Base-by-base conservation (phyloP, 2,797 vertebrate genomes). In the Picus viridis region DNA sequence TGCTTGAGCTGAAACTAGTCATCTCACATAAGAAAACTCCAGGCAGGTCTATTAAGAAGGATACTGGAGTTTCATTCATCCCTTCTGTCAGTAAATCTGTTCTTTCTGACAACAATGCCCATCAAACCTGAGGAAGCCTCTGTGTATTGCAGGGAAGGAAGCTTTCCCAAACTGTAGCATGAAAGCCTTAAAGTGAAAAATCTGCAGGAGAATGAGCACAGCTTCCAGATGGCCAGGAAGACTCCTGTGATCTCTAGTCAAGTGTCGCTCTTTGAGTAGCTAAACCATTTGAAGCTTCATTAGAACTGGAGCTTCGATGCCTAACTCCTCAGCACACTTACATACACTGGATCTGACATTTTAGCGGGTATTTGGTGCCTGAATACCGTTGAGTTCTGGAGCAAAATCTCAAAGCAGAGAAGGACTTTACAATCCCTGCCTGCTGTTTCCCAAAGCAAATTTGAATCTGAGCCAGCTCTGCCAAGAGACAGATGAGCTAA, bases 401-500 rank as follows among this genome's bases (percentile, higher is more conserved):
- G 27, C 12, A 69, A 92, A 92, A 67, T 45, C 62, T 86, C 78
- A 63, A 76, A 61, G 41, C 7, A 20, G 18, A 68, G 71, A 70
- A 78, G 27, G 65, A 75, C 49, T 81, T 62, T 17, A 27, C 57
- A 86, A 12, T 45, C 39, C 32, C 65, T 75, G 67, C 29, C 47
- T 65, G 41, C 54, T 65, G 32, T 85, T 86, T 86, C 73, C n/a
- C 29, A 43, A 79, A 79, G 70, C 49, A 83, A 87, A 93, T 83
- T 65, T 80, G 74, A 88, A 74, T 82, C n/a, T 82, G 64, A 96
- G 88, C 76, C 57, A 41, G 78, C 26, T 77, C 3, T 4, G 70
- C 49, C 89, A 95, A 74, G 95, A 91, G 39, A 91, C 75, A 32
- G 63, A 92, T 94, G 75, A 89, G 54, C 72, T 90, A 89, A 80